Evolutionary conservation across 2,113 vertebrate genomes (phyloP), one percentile per base, ranked within the genome.

Genomic region (Lota lota): DNA sequence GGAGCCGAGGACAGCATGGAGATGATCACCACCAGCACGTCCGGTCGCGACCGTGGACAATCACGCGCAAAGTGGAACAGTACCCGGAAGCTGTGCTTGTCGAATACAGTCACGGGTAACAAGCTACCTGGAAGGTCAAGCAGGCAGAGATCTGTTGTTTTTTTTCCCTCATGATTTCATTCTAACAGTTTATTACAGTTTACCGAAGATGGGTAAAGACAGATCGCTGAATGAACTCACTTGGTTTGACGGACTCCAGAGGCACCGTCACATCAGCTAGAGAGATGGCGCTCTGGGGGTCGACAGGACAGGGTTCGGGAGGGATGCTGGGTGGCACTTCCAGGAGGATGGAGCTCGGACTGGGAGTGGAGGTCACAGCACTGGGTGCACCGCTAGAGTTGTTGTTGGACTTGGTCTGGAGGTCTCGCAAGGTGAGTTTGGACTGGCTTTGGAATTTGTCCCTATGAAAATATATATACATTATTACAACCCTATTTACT

Each of bases 1-100:
- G 97, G 94, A 0, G 97, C 95, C 0, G 95, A 98, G 71, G 96
- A 99, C 24, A 99, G 88, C 97, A 99, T 98, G 60, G 97, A 99
- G 54, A 98, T 95, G 76, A 99, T 97, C 68, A 99, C 97, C 74
- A 99, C 97, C 22, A 99, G 89, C 69, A 99, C 91, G 0, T 99
- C 96, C 0, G 94, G 91, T 66, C 95, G 93, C 6, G 93, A 92
- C 0, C 94, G 93, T 61, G 96, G 94, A 15, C 92, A 91, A 76
- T 96, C 95, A 0, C 90, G 93, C 3, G 97, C 95, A 0, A 97
- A 99, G 71, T 98, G 97, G 89, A 99, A 95, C 73, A 99, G 92
- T 68, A 98, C 93, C 0, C 95, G 93, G 75, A 99, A 94, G 69
- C 97, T 96, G 22, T 94, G 94, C 78, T 95, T 95, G 88, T 99